Percentiles rank a stretch among this genome's conserved stretches.
Evolutionary conservation across 2,113 vertebrate genomes (phyloP).

Genomic region (Aldabrachelys gigantea): DNA sequence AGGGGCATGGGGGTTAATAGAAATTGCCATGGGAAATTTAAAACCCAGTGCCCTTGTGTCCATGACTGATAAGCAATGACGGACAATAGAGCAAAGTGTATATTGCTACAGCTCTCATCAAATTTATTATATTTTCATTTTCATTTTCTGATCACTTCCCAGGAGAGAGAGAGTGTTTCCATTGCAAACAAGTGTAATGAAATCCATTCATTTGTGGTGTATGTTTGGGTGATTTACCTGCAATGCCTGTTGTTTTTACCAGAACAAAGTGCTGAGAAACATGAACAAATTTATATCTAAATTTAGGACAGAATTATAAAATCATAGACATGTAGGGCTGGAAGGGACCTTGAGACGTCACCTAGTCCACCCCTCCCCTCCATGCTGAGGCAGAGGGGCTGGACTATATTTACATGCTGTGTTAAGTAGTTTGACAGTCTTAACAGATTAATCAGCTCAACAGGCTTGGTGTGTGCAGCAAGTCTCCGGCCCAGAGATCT

Average conservation of each 20-base stretch:
- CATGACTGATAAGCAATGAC: conserved; percentile 11
- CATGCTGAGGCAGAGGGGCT: background rate
- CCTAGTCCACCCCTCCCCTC: background rate
- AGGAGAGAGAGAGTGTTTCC: conserved; percentile 11
- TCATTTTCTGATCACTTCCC: conserved; percentile 28
- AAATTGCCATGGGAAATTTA: conserved; percentile 55
- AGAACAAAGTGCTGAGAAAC: conserved; percentile 10
- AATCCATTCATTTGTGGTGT: conserved; percentile 23
- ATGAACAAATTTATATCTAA: background rate
- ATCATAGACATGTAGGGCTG: background rate
- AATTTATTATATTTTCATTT: conserved; percentile 28
- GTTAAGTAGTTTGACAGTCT: background rate
- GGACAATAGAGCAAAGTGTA: conserved; percentile 10
- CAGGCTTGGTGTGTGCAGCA: background rate
- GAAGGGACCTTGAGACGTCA: background rate
- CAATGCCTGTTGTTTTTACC: background rate
- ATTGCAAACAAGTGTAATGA: conserved; percentile 4
- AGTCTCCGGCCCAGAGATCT: background rate
- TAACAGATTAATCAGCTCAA: background rate
- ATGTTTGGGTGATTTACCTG: conserved; percentile 10
- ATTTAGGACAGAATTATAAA: background rate
- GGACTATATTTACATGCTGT: conserved; percentile 1
- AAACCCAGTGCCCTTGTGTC: conserved; percentile 47
- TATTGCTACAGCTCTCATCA: conserved; percentile 41
- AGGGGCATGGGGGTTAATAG: conserved; percentile 53